phyloP scores from a whole-genome alignment of 2,113 vertebrate genomes.

The Zosterops pallidus region DNA sequence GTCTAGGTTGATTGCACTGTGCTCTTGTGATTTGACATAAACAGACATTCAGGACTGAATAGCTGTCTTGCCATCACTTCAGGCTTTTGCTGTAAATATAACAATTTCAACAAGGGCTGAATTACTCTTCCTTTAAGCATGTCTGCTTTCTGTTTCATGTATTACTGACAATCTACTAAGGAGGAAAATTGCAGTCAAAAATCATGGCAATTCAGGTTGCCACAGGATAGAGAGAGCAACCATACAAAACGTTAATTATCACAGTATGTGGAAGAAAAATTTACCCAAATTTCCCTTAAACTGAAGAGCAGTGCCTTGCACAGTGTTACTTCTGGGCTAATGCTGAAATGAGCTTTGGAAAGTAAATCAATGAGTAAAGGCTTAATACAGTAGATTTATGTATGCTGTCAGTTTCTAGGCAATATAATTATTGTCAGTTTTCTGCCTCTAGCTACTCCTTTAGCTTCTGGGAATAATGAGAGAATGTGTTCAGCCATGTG shows the following conservation, averaged over 20 bases:
- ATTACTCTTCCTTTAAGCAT: background rate
- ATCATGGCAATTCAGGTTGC: conserved; percentile 2
- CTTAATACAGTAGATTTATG: conserved; percentile 57
- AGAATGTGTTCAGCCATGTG: conserved; percentile 44
- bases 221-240: background rate
- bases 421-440: conserved; percentile 66
- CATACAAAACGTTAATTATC: conserved; percentile 27
- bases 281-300: conserved; percentile 10
- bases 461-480: conserved; percentile 64
- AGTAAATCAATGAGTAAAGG: conserved; percentile 32
- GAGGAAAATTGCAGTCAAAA: conserved; percentile 40
- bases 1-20: background rate
- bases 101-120: background rate
- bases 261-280: conserved; percentile 15
- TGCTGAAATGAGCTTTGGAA: conserved; percentile 54
- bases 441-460: conserved; percentile 61
- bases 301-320: background rate
- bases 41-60: background rate
- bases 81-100: background rate
- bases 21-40: conserved; percentile 53
- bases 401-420: conserved; percentile 57
- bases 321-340: conserved; percentile 35
- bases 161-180: background rate
- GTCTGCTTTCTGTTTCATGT: background rate
- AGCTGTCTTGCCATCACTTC: background rate